Conservation (phyloP, 2,888 invertebrate species). For the Hemaris fuciformis region DNA sequence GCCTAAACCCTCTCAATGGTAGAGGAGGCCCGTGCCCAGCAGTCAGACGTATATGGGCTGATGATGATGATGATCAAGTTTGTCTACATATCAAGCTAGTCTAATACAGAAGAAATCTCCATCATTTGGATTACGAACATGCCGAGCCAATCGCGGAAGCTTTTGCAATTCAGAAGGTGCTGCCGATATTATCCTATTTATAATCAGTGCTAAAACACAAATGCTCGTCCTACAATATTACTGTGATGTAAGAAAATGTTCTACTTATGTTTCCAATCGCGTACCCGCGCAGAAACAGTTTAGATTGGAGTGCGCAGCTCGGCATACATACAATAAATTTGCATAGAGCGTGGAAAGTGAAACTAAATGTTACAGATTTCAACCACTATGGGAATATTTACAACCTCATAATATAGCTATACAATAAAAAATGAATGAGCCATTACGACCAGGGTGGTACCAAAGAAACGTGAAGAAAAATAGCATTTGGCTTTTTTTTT, state of each 20-base stretch:
- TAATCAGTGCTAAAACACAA: background rate
- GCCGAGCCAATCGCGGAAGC: background rate
- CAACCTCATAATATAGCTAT: no score
- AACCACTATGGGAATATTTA: background rate
- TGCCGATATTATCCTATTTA: background rate
- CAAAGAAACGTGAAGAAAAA: no score
- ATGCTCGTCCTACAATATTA: background rate
- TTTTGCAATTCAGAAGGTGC: background rate
- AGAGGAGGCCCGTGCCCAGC: no score
- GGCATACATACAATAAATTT: background rate
- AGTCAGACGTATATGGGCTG: no score
- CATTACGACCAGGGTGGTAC: background rate
- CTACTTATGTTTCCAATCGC: background rate
- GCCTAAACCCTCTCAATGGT: no score
- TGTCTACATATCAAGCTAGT: no score
- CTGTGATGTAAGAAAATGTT: background rate
- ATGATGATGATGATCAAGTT: no score
- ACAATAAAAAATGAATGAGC: no score
- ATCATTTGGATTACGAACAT: background rate
- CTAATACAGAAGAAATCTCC: background rate
- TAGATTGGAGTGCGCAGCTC: background rate
- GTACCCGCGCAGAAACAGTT: background rate
- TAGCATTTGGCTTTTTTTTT: no score
- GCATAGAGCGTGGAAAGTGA: constrained; percentile 7
- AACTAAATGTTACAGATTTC: background rate